Conservation (phyloP, 2,888 invertebrate species). For the Agrotis ipsilon region DNA sequence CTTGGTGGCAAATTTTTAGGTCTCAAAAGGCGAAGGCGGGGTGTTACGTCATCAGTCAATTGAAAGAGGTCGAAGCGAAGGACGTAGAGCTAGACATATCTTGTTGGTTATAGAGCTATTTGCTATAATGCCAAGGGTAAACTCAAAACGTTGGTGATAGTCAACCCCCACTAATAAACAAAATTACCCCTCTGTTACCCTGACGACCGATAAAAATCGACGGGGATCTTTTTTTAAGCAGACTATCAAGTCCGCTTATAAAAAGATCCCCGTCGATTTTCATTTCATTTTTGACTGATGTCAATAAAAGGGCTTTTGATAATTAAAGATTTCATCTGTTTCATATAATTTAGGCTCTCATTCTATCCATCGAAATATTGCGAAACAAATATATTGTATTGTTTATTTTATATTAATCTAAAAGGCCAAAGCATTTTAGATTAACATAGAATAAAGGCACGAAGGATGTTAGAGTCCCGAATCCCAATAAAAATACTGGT, state of each 20-base stretch:
- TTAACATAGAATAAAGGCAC: not conserved
- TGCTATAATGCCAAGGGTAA: slow-evolving; percentile 20
- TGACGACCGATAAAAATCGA: not conserved
- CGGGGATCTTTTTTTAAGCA: not conserved
- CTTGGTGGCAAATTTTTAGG: slow-evolving; percentile 11
- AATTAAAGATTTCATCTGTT: not conserved
- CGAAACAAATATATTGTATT: not conserved
- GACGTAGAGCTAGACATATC: slow-evolving; percentile 8
- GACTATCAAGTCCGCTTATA: no score
- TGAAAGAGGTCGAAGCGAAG: slow-evolving; percentile 25
- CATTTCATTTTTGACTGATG: no score
- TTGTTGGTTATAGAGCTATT: slow-evolving; percentile 10
- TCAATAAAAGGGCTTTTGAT: not conserved
- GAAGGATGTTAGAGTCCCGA: not conserved
- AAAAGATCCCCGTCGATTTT: no score
- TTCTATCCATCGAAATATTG: not conserved
- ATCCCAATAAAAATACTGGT: no score
- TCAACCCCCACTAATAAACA: not conserved
- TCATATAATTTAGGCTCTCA: not conserved
- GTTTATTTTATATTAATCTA: no score
- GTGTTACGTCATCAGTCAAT: slow-evolving; percentile 34
- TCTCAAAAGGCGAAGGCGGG: slow-evolving; percentile 18
- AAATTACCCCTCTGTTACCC: not conserved
- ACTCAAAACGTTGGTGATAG: not conserved
- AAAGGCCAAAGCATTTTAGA: not conserved